Evolutionary conservation across 2,797 vertebrate genomes (phyloP).

Genomic region (Novumbra hubbsi): DNA sequence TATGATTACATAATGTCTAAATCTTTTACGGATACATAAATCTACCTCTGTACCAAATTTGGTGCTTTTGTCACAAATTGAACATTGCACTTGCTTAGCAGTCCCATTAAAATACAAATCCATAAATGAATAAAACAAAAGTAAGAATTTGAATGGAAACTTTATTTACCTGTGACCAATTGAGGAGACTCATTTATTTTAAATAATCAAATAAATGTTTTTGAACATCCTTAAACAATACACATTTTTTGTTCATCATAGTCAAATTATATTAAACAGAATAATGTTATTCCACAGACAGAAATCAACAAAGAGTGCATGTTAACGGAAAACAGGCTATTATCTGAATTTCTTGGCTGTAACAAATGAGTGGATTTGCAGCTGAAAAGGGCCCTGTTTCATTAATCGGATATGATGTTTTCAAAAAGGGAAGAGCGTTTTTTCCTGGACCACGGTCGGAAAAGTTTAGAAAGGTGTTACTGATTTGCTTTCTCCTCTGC

Average conservation of each 20-base stretch:
- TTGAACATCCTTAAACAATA: background rate
- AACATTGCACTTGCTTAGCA: too few species aligned
- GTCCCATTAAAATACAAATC: too few species aligned
- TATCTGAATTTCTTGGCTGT: background rate
- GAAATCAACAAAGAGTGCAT: background rate
- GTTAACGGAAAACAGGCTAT: background rate
- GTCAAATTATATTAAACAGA: background rate
- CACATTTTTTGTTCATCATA: background rate
- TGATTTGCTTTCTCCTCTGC: background rate
- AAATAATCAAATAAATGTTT: background rate
- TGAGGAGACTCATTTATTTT: background rate
- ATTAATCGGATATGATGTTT: background rate
- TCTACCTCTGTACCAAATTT: too few species aligned
- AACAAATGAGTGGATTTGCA: constrained; percentile 7
- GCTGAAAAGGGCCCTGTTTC: background rate
- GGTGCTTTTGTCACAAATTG: too few species aligned
- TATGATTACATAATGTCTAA: too few species aligned
- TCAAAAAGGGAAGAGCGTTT: background rate
- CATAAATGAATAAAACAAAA: too few species aligned
- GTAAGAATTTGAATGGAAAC: too few species aligned
- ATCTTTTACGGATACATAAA: too few species aligned
- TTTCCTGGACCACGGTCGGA: background rate
- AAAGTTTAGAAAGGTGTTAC: background rate
- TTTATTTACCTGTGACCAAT: background rate
- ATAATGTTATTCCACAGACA: background rate